A percentile compares a stretch with the other conserved stretches of the same genome.
Conservation (phyloP, 2,888 invertebrate species). For the Hipparchia sbordonii region DNA sequence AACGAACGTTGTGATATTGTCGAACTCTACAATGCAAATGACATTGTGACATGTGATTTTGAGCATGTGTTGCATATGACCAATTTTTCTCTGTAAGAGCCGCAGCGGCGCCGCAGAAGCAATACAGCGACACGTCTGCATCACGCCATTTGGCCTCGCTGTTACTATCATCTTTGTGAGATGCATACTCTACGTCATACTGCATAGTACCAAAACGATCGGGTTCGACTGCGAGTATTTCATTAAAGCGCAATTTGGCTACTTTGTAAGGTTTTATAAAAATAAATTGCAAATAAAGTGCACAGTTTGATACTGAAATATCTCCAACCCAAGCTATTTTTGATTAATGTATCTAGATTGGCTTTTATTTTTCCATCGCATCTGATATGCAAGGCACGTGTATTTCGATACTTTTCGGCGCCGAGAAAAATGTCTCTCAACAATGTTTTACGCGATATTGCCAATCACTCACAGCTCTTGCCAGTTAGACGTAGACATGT, state of each 20-base stretch:
- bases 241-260: not conserved
- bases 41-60: too few species aligned
- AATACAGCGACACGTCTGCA: too few species aligned
- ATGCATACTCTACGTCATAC: not conserved
- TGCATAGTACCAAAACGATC: not conserved
- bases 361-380: slow-evolving; percentile 30
- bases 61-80: too few species aligned
- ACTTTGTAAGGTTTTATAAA: not conserved
- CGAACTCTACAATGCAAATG: too few species aligned
- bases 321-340: slow-evolving; percentile 2
- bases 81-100: too few species aligned
- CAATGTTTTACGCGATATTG: slow-evolving; percentile 49
- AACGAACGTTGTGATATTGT: too few species aligned
- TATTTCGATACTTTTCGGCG: slow-evolving; percentile 41
- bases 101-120: too few species aligned
- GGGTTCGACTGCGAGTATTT: not conserved
- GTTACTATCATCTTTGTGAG: too few species aligned
- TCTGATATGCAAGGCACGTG: slow-evolving; percentile 40
- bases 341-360: slow-evolving; percentile 23
- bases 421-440: slow-evolving; percentile 44
- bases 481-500: slow-evolving; percentile 42
- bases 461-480: slow-evolving; percentile 47
- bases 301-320: not conserved
- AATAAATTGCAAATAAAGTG: not conserved
- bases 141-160: too few species aligned